Conservation (phyloP, 2,113 vertebrate species). For the Orcinus orca region DNA sequence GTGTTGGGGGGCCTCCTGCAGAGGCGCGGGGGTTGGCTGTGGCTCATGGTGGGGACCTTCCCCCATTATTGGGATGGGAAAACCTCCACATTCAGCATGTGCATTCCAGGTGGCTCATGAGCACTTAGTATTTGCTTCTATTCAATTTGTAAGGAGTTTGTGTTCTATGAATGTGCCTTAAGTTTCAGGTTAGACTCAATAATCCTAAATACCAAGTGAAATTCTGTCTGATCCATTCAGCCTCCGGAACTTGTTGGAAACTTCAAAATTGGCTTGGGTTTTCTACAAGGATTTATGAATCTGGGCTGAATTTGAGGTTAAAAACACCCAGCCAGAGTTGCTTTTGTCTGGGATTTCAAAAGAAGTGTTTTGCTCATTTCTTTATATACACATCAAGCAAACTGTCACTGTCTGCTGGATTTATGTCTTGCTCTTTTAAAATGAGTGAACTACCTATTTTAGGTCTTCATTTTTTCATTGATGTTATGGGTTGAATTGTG, state of each 20-base stretch:
- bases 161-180: constrained; percentile 55
- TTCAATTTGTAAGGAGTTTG: constrained; percentile 64
- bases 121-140: constrained; percentile 42
- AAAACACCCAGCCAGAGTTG: constrained; percentile 35
- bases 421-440: constrained; percentile 32
- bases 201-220: constrained; percentile 63
- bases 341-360: constrained; percentile 59
- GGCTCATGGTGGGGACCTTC: too few species aligned
- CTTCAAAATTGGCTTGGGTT: constrained; percentile 58
- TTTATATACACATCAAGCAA: not conserved
- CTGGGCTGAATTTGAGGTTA: constrained; percentile 53
- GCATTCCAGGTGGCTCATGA: constrained; percentile 40
- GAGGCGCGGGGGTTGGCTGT: too few species aligned
- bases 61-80: not conserved
- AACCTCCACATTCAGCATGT: not conserved
- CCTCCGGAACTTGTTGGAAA: constrained; percentile 61
- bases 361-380: constrained; percentile 45
- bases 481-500: not conserved
- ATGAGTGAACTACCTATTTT: not conserved
- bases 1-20: too few species aligned
- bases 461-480: not conserved
- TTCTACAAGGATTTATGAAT: constrained; percentile 71
- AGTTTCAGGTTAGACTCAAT: constrained; percentile 64
- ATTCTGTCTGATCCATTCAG: constrained; percentile 66
- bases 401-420: not conserved